These are phyloP conservation scores for Batillaria attramentaria DNA, from an alignment of 1,140 invertebrate genomes.

Conservation along the genomic window DNA sequence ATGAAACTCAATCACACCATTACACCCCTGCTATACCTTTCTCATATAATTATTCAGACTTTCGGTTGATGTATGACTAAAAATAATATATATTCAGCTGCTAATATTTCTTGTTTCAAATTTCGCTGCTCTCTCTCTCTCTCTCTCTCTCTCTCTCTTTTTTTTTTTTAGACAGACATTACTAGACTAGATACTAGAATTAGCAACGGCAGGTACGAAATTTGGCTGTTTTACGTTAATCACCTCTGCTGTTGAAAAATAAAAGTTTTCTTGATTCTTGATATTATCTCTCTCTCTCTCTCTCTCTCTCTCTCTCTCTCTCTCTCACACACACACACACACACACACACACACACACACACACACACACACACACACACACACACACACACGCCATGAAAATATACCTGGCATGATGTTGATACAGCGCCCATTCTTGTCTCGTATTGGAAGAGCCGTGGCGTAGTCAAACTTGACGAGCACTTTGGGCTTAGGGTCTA, in stretches of 20 bases:
- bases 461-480: conserved; percentile 49
- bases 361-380: not conserved
- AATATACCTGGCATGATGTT: conserved; percentile 47
- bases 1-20: too few species aligned
- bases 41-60: too few species aligned
- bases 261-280: too few species aligned
- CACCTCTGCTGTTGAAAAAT: too few species aligned
- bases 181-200: too few species aligned
- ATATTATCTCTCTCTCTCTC: conserved; percentile 9
- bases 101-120: too few species aligned
- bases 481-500: not conserved
- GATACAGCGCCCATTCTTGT: conserved; percentile 55
- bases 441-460: conserved; percentile 47
- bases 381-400: not conserved
- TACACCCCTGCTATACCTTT: too few species aligned
- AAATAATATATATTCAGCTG: too few species aligned
- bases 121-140: not conserved
- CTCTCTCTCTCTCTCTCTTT: not conserved
- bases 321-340: not conserved
- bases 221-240: too few species aligned
- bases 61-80: too few species aligned
- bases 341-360: not conserved
- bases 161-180: too few species aligned
- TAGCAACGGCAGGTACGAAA: too few species aligned
- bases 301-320: not conserved